These are phyloP conservation scores for Phoxinus phoxinus DNA, from an alignment of 2,113 vertebrate genomes.

Conservation along the genomic window DNA sequence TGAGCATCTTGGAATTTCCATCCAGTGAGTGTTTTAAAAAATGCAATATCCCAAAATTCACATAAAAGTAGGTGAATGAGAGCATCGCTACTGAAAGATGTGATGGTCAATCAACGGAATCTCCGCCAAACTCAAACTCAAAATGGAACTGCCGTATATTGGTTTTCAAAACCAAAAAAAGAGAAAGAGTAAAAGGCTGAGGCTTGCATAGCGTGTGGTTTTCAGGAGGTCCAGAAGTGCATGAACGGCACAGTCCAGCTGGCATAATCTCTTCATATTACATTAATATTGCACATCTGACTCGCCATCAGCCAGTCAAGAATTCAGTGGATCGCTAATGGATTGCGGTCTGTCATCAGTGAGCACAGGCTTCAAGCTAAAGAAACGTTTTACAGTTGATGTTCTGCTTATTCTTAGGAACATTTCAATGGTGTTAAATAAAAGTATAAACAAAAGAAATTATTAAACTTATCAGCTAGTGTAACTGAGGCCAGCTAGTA, in stretches of 20 bases:
- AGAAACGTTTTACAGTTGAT: not conserved
- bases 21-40: too few relatives aligned
- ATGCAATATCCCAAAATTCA: too few relatives aligned
- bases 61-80: too few relatives aligned
- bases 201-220: constrained; percentile 56
- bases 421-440: not conserved
- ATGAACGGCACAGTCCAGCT: constrained; percentile 27
- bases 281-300: constrained; percentile 54
- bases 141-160: too few relatives aligned
- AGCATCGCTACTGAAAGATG: too few relatives aligned
- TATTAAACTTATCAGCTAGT: too few relatives aligned
- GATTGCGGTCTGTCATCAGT: constrained; percentile 52
- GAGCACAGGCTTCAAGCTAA: constrained; percentile 26
- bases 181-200: constrained; percentile 29
- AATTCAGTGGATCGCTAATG: constrained; percentile 47
- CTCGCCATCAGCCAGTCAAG: constrained; percentile 42
- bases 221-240: not conserved
- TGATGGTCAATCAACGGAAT: too few relatives aligned
- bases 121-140: too few relatives aligned
- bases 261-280: constrained; percentile 50
- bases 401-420: not conserved
- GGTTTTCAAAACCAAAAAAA: too few relatives aligned
- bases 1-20: too few relatives aligned
- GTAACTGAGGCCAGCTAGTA: too few relatives aligned
- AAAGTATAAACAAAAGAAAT: too few relatives aligned